Conservation (phyloP, 2,888 invertebrate species). For the Alitta virens region DNA sequence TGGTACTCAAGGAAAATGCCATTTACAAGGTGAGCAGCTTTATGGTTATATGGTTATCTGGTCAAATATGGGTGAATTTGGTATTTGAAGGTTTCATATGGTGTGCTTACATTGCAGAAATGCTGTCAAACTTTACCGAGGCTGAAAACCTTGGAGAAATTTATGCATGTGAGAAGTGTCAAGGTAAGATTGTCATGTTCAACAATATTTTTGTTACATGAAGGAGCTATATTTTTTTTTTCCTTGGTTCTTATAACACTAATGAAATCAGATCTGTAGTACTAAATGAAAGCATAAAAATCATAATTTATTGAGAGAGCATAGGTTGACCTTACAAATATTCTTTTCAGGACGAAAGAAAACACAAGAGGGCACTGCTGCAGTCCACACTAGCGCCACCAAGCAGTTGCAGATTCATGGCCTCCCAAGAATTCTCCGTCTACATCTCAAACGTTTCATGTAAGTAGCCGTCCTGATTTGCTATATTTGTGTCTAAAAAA, state of each 20-base stretch:
- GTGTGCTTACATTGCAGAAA: slow-evolving; percentile 38
- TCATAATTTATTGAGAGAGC: too few species aligned
- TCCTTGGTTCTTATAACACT: too few species aligned
- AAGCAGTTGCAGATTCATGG: slow-evolving; percentile 44
- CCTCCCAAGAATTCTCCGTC: slow-evolving; percentile 48
- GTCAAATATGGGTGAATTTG: too few species aligned
- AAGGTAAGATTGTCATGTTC: too few species aligned
- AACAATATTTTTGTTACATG: too few species aligned
- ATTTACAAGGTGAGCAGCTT: slow-evolving; percentile 18
- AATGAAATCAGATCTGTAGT: too few species aligned
- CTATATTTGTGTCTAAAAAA: too few species aligned
- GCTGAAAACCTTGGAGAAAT: slow-evolving; percentile 47
- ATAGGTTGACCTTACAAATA: neutral
- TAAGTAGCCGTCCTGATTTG: too few species aligned
- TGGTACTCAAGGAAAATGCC: slow-evolving; percentile 35
- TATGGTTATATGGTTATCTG: too few species aligned
- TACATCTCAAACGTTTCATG: slow-evolving; percentile 56
- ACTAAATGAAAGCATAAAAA: too few species aligned
- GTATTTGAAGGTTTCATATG: too few species aligned
- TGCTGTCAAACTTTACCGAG: slow-evolving; percentile 51
- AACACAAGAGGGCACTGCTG: slow-evolving; percentile 18
- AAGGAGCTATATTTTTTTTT: too few species aligned
- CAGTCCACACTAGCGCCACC: slow-evolving; percentile 41
- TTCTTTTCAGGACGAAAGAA: slow-evolving; percentile 20
- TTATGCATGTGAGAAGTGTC: slow-evolving; percentile 54